Conservation (phyloP, 2,888 invertebrate species). For the Chrysolina oricalcia region DNA sequence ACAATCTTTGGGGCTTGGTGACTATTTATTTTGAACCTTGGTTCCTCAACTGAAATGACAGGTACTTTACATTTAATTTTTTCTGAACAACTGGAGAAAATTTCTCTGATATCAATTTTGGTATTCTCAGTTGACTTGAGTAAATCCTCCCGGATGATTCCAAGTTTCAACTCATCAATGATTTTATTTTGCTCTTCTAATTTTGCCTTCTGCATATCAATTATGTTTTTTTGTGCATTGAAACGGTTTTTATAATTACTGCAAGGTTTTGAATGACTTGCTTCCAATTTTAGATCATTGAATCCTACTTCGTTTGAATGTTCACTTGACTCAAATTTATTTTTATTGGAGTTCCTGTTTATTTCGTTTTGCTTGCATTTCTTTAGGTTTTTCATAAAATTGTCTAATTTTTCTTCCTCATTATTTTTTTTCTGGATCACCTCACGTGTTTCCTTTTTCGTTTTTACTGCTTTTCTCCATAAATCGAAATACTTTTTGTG, state of each 20-base stretch:
- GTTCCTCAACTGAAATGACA: constrained; percentile 71
- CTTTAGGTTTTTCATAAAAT: constrained; percentile 61
- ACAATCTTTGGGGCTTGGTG: constrained; percentile 80
- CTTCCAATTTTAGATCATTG: neutral
- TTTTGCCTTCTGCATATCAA: constrained; percentile 81
- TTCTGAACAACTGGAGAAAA: constrained; percentile 68
- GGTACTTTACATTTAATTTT: constrained; percentile 72
- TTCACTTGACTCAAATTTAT: neutral
- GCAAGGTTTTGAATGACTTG: constrained; percentile 15
- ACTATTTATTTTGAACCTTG: constrained; percentile 70
- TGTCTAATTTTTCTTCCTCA: constrained; percentile 60
- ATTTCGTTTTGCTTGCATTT: constrained; percentile 49
- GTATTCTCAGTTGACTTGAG: constrained; percentile 75
- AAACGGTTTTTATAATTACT: constrained; percentile 70
- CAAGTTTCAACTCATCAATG: constrained; percentile 83
- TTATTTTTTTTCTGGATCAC: constrained; percentile 42
- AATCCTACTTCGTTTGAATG: neutral
- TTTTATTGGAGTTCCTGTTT: constrained; percentile 31
- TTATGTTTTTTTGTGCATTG: constrained; percentile 82
- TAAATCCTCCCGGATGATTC: constrained; percentile 80
- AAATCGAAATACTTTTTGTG: constrained; percentile 55
- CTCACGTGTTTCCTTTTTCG: constrained; percentile 49
- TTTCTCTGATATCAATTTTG: constrained; percentile 75
- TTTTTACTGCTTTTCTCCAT: constrained; percentile 55
- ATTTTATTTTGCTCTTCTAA: constrained; percentile 81